Percentiles rank a stretch among this genome's conserved stretches.
Evolutionary conservation across 2,888 invertebrate species (phyloP).

Genomic region (Adelognathus sp.): DNA sequence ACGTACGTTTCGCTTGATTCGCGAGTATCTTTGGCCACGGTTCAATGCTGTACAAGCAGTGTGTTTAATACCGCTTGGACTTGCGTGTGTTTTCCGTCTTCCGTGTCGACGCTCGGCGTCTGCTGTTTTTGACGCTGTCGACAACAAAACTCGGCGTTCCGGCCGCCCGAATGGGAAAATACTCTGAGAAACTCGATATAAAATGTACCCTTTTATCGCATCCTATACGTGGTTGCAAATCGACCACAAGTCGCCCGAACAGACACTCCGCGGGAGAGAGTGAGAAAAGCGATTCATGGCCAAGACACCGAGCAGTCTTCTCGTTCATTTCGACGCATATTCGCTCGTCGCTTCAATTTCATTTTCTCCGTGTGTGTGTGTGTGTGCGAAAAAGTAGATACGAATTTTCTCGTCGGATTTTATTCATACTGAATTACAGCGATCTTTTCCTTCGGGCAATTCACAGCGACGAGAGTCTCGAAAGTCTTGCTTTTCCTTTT

Average conservation of each 20-base stretch:
- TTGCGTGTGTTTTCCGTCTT: background rate
- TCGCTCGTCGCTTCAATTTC: background rate
- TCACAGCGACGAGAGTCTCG: background rate
- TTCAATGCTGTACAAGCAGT: too few relatives aligned
- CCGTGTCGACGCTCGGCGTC: conserved; percentile 2
- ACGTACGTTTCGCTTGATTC: background rate
- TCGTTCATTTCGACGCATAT: background rate
- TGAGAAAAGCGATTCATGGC: background rate
- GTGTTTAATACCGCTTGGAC: background rate
- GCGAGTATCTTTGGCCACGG: too few relatives aligned
- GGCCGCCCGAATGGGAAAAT: background rate
- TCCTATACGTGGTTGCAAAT: too few relatives aligned
- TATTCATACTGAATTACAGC: background rate
- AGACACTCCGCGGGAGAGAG: background rate
- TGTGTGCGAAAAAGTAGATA: background rate
- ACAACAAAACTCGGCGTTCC: background rate
- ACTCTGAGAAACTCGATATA: conserved; percentile 43
- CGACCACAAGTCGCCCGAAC: too few relatives aligned
- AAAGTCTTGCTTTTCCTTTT: background rate
- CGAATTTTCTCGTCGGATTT: background rate
- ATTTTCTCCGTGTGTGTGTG: background rate
- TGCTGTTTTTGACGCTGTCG: background rate
- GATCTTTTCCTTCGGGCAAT: background rate
- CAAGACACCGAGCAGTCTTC: background rate
- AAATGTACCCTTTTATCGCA: conserved; percentile 64